Base-by-base conservation (phyloP, 2,797 vertebrate species). In the Hippoglossus hippoglossus region DNA sequence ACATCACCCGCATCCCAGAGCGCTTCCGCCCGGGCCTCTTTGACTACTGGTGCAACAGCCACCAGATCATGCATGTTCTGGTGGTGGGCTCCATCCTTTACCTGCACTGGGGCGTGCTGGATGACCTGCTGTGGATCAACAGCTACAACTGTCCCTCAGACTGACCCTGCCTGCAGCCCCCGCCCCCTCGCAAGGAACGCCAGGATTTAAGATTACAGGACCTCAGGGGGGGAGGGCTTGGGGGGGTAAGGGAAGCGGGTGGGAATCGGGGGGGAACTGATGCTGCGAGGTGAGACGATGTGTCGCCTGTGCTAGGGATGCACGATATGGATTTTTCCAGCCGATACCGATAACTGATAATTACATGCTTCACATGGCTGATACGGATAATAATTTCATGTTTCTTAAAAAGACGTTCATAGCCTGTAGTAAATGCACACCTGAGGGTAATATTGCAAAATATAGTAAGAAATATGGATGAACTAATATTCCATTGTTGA, bases 31-130 rank as follows among this genome's bases (percentile, higher is more conserved):
- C 97, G 0, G 97, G 97, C 51, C 94, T 94, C 68, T 98, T 98
- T 58, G 97, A 97, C 95, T 98, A 96, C 91, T 98, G 97, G 96
- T 96, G 96, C 90, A 98, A 97, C 92, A 97, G 96, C 72, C 97
- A 98, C 93, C 97, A 98, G 92, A 97, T 98, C 89, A 98, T 97
- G 96, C 97, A 98, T 49, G 95, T 98, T 34, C 93, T 98, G 89
- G 96, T 97, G 82, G 96, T 98, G 74, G 94, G 94, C 56, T 97
- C 96, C 89, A 97, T 98, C 79, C 92, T 97, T 1, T 96, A 96
- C 86, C 92, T 98, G 80, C 96, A 98, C 82, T 97, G 96, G 89
- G 97, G 97, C 0, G 97, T 98, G 8, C 92, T 97, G 89, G 96
- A 96, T 19, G 97, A 98, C 90, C 94, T 98, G 84, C 93, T 96